Evolutionary conservation across 37 sponge, comb jelly and placozoan species (phyloP).

Genomic region (Lycopodina hypogea): DNA sequence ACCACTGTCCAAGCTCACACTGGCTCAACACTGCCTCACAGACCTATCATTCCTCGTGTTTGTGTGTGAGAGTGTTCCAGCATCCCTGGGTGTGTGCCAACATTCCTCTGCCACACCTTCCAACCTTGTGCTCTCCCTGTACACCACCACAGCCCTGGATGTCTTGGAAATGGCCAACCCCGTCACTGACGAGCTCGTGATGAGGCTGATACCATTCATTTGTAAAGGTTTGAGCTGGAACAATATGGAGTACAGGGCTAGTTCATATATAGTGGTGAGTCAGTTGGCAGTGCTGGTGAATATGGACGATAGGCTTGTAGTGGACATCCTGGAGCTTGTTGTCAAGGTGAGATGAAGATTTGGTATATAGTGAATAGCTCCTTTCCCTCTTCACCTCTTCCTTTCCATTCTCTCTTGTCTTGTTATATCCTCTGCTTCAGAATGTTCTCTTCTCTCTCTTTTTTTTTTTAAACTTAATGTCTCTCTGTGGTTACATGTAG

Average conservation of each 20-base stretch:
- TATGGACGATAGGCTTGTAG: constrained; percentile 40
- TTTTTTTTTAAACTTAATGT: neutral
- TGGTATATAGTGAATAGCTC: neutral
- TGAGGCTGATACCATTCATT: constrained; percentile 50
- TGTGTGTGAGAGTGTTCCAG: constrained; percentile 63
- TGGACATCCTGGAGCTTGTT: constrained; percentile 46
- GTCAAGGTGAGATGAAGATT: constrained; percentile 53
- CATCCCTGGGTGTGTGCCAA: constrained; percentile 30
- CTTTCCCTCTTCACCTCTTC: neutral
- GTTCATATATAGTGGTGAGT: constrained; percentile 55
- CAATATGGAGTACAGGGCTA: constrained; percentile 47
- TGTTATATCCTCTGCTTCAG: neutral
- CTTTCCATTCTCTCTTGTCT: neutral
- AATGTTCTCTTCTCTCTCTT: neutral
- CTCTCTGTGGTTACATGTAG: neutral
- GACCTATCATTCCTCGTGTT: constrained; percentile 65
- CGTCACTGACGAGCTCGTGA: constrained; percentile 60
- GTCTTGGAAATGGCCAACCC: constrained; percentile 33
- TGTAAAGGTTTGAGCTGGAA: constrained; percentile 72
- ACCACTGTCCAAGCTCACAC: constrained; percentile 69
- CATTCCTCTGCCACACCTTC: neutral
- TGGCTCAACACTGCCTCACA: constrained; percentile 73
- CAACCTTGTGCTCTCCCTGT: constrained; percentile 32
- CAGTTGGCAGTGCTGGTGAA: constrained; percentile 34
- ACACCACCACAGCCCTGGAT: constrained; percentile 43